phyloP scores from a whole-genome alignment of 2,888 invertebrate species.

The Ditylenchus weischeri region DNA sequence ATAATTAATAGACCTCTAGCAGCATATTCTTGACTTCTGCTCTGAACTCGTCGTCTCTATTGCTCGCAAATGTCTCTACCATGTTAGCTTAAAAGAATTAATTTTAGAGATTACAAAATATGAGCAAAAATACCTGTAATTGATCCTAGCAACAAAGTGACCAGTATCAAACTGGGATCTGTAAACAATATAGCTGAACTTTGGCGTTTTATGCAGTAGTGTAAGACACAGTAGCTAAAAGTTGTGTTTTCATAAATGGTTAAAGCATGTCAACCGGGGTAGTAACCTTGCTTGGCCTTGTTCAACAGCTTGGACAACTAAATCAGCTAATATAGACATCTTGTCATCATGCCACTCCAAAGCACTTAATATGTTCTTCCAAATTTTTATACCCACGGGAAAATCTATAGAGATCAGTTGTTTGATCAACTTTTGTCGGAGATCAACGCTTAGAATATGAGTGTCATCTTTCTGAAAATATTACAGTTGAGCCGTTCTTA shows the following conservation, averaged over 20 bases:
- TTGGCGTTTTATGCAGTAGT: background rate
- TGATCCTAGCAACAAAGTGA: background rate
- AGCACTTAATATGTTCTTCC: slow-evolving; percentile 1
- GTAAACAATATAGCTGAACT: background rate
- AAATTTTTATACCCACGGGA: background rate
- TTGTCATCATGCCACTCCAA: background rate
- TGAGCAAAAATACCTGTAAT: background rate
- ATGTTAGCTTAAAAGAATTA: background rate
- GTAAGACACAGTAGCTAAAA: background rate
- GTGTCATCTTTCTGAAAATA: background rate
- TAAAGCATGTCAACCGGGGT: too few species aligned
- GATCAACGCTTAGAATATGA: background rate
- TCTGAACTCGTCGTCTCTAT: background rate
- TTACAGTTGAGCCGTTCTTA: background rate
- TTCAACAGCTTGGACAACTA: background rate
- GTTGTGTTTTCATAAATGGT: too few species aligned
- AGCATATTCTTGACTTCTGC: background rate
- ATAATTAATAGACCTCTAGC: background rate
- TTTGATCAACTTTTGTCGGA: background rate
- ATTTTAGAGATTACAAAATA: too few species aligned
- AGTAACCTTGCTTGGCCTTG: background rate
- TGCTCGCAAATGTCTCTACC: background rate
- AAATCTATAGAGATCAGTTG: background rate
- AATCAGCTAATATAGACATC: background rate
- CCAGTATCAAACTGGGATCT: background rate